These are phyloP conservation scores for Ctenosaura bakeri DNA, from an alignment of 2,797 vertebrate genomes.

Conservation along the genomic window DNA sequence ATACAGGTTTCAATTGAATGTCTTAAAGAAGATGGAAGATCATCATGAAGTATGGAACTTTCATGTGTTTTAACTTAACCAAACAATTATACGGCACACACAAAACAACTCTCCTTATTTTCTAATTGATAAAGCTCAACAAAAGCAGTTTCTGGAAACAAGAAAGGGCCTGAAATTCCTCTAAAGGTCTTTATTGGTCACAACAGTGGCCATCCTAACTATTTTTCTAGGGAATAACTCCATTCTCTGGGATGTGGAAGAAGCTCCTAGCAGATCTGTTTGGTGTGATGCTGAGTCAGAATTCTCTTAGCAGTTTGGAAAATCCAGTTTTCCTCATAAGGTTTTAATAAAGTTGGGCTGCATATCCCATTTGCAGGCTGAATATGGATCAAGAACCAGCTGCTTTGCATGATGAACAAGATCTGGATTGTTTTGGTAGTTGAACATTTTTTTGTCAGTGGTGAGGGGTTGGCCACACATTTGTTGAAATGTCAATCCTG, in stretches of 20 bases:
- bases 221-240: not conserved
- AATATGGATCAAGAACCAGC: not conserved
- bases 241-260: not conserved
- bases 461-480: not conserved
- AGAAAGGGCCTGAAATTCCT: not conserved
- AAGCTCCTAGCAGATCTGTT: too few relatives aligned
- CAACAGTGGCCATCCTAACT: not conserved
- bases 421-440: too few relatives aligned
- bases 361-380: not conserved
- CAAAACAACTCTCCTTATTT: too few relatives aligned
- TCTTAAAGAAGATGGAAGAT: too few relatives aligned
- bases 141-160: constrained; percentile 1
- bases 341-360: not conserved
- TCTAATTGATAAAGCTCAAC: too few relatives aligned
- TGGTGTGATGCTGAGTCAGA: not conserved
- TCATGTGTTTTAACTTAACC: too few relatives aligned
- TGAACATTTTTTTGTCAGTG: not conserved
- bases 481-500: not conserved
- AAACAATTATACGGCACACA: too few relatives aligned
- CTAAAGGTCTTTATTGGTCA: not conserved
- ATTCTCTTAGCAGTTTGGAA: not conserved
- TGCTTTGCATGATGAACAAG: too few relatives aligned
- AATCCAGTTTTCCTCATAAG: not conserved
- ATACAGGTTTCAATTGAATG: not conserved
- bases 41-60: too few relatives aligned